Evolutionary conservation across 2,113 vertebrate species (phyloP), one percentile per base, ranked within the genome.

Genomic region (Calyptomena viridis): DNA sequence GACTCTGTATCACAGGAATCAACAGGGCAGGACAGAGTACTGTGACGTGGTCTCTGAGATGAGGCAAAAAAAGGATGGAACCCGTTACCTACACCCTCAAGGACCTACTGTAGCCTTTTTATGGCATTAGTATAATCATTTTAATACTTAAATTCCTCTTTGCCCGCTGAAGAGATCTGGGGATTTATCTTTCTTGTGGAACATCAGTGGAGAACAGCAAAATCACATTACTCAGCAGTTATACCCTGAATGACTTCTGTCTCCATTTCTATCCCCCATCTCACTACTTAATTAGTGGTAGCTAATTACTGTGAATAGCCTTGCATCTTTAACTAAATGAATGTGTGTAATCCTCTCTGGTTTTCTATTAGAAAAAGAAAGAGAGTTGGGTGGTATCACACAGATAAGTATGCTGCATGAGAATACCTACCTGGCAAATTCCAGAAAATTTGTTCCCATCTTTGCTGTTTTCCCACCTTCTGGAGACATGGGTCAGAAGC

Each of bases 321-420:
- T 74, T 74, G 25, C 67, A 90, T 77, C 84, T 94, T 91, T 85
- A 95, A 89, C 72, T 69, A 78, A 90, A 62, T 50, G 15, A 86
- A 59, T 60, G 30, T 15, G 22, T 40, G 21, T 12, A 90, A 90
- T 84, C 27, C 46, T 71, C 64, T 74, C 92, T 12, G 33, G 44
- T 83, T 89, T 80, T 55, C 42, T 77, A 12, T 63, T 18, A n/a
- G 33, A 44, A 62, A 62, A 35, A 55, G 31, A 9, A n/a, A 55
- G 14, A 5, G 12, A 8, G 21, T 2, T 55, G 20, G n/a, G n/a
- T 68, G 60, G 11, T 25, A 68, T 74, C 44, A 52, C 46, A 75
- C 44, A 82, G 53, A 59, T 31, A 71, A 87, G 71, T 40, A n/a
- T 1, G 5, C n/a, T 78, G 33, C 2, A 2, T 39, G 56, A 52